phyloP scores from a whole-genome alignment of 2,888 invertebrate genomes.

The Saturnia japonica region DNA sequence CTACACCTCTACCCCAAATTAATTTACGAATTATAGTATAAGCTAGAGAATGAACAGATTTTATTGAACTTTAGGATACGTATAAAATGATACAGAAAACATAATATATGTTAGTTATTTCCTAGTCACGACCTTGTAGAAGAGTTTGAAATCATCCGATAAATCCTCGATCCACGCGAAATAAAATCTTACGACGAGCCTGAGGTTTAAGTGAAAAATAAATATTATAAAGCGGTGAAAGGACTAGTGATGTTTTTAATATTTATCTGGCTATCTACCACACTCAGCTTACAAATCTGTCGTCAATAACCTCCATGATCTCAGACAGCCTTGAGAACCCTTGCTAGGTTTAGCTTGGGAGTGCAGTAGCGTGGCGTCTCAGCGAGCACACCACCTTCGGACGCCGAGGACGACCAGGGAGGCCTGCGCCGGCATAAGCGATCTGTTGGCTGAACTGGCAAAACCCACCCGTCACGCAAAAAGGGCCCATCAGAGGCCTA shows the following conservation, averaged over 20 bases:
- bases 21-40: not conserved
- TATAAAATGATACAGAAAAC: no score
- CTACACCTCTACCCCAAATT: not conserved
- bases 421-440: no score
- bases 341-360: no score
- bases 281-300: not conserved
- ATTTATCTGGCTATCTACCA: not conserved
- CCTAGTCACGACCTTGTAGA: not conserved
- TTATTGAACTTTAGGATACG: not conserved
- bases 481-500: no score
- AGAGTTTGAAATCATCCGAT: not conserved
- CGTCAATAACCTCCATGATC: not conserved
- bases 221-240: not conserved
- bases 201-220: not conserved
- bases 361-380: no score
- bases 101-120: not conserved
- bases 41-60: not conserved
- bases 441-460: no score
- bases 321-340: not conserved
- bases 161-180: not conserved
- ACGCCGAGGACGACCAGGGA: no score
- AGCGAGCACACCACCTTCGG: no score
- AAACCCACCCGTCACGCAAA: no score
- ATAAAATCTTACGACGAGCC: not conserved
- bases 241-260: not conserved